Conservation (phyloP, 2,888 invertebrate genomes). For the Phortica magna region DNA sequence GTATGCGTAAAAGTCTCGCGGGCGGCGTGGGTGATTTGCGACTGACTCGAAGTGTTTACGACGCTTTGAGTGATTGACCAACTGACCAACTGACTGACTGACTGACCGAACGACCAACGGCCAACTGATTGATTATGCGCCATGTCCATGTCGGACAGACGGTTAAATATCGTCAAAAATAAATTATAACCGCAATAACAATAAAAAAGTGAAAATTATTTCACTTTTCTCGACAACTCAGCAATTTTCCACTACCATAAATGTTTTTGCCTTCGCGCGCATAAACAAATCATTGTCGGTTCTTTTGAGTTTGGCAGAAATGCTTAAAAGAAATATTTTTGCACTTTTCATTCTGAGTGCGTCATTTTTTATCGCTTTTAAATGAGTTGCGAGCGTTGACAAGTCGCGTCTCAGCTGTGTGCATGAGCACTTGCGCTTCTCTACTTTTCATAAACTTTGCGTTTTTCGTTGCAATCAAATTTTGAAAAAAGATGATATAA, state of each 20-base stretch:
- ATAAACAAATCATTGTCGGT: conserved; percentile 29
- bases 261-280: neutral
- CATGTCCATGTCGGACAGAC: neutral
- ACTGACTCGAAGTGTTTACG: neutral
- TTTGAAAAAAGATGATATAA: too few species aligned
- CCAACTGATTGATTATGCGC: neutral
- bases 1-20: too few species aligned
- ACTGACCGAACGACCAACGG: neutral
- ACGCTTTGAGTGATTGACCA: neutral
- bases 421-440: neutral
- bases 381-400: conserved; percentile 30
- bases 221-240: neutral
- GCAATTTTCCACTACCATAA: conserved; percentile 10
- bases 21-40: neutral
- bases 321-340: conserved; percentile 5
- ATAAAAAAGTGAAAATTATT: conserved; percentile 28
- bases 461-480: too few species aligned
- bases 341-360: conserved; percentile 7
- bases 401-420: conserved; percentile 24
- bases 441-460: neutral
- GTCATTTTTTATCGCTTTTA: conserved; percentile 32
- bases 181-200: conserved; percentile 26
- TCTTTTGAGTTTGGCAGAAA: conserved; percentile 4
- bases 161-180: conserved; percentile 23
- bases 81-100: neutral